A percentile compares a stretch with the other conserved stretches of the same genome.
These are phyloP conservation scores for Scalopus aquaticus DNA, from an alignment of 2,113 vertebrate genomes.

Conservation along the genomic window DNA sequence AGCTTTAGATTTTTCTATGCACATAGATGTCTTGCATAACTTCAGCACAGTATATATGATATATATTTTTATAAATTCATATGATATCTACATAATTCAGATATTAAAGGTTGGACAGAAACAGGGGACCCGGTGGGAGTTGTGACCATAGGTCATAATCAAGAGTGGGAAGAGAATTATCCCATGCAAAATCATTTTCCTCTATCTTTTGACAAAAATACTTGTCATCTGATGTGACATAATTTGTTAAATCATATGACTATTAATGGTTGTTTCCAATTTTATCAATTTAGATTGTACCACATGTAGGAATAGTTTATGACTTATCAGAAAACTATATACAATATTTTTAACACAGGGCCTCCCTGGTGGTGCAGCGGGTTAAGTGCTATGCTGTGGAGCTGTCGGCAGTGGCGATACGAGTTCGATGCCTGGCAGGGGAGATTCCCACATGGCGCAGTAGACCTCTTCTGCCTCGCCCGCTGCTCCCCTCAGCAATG, in stretches of 20 bases:
- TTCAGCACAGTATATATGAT: not conserved
- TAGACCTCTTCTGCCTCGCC: too few species aligned
- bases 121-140: not conserved
- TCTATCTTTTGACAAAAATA: conserved; percentile 18
- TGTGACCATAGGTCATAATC: not conserved
- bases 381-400: too few species aligned
- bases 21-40: not conserved
- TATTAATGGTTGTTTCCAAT: not conserved
- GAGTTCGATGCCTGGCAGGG: too few species aligned
- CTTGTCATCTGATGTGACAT: not conserved
- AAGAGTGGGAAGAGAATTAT: not conserved
- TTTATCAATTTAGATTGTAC: not conserved
- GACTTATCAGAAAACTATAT: not conserved
- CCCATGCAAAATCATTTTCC: not conserved
- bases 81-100: not conserved
- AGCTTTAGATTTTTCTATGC: not conserved
- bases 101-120: not conserved
- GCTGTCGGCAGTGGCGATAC: too few species aligned
- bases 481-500: too few species aligned
- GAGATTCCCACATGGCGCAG: too few species aligned
- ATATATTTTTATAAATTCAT: not conserved
- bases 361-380: too few species aligned
- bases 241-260: not conserved
- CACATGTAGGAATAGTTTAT: not conserved
- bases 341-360: not conserved